Percentiles rank a stretch among this genome's conserved stretches.
Evolutionary conservation across 2,888 invertebrate genomes (phyloP).

Genomic region (Teleiodes luculella): DNA sequence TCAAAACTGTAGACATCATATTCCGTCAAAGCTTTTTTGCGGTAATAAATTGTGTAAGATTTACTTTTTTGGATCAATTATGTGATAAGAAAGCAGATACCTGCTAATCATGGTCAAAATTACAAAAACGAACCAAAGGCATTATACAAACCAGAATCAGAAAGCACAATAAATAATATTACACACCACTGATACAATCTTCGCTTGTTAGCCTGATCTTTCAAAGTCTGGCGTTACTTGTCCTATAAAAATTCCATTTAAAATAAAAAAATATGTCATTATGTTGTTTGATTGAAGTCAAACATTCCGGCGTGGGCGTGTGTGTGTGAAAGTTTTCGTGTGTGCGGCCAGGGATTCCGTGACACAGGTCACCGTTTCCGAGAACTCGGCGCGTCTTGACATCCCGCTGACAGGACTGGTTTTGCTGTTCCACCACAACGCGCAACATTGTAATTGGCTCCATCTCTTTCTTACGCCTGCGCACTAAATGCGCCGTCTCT

Average conservation of each 20-base stretch:
- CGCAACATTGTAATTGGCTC: conserved; percentile 60
- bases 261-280: conserved; percentile 49
- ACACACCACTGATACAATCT: neutral
- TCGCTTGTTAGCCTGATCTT: conserved; percentile 2
- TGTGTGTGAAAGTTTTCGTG: conserved; percentile 37
- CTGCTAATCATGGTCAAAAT: too few species aligned
- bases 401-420: conserved; percentile 78
- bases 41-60: too few species aligned
- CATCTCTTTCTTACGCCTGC: conserved; percentile 41
- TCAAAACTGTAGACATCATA: neutral
- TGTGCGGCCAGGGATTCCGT: conserved; percentile 75
- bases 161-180: neutral
- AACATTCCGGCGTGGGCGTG: conserved; percentile 30
- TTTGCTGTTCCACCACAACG: conserved; percentile 66
- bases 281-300: conserved; percentile 41
- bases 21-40: too few species aligned
- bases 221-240: neutral
- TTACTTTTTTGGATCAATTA: too few species aligned
- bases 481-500: conserved; percentile 35
- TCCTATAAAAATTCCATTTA: conserved; percentile 18
- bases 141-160: neutral
- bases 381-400: conserved; percentile 76
- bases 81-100: too few species aligned
- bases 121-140: too few species aligned
- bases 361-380: conserved; percentile 78